Base-by-base conservation (phyloP, 2,888 invertebrate species). In the Microplitis manilae region DNA sequence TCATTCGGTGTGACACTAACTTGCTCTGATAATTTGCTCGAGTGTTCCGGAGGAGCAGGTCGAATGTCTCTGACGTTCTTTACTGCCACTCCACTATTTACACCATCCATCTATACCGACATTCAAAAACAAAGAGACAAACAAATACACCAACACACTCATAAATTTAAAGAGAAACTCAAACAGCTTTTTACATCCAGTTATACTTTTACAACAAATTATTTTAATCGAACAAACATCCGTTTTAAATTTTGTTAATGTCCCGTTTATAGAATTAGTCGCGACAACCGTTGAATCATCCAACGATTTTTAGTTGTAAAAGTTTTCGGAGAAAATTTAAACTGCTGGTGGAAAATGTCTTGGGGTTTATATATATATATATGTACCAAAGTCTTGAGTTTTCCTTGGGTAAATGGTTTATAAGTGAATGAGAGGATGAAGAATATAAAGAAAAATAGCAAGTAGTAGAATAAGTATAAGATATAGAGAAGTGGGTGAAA, bases 11-110 rank as follows among this genome's bases (percentile, higher is more conserved):
- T 83, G 83, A 83, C 83, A 82, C 83, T 81, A 85, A 86, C 85
- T 86, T 85, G 78, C 81, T 80, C 83, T 85, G 83, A 86, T 87
- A 86, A 86, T 86, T 79, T 78, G 69, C 83, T 83, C 81, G 82
- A 85, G 84, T 81, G 83, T 83, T 83, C 83, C 82, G 82, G 79
- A 79, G 83, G 79, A 79, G 81, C 80, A 79, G 78, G 81, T 71
- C 75, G 82, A 81, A 84, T 83, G 81, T 80, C 79, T 77, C 73
- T 81, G 81, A 82, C 79, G 81, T 79, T 74, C 70, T 70, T 60
- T 70, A 50, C 50, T 50, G 9, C 50, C 13, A 50, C 50, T 50
- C 50, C 5, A 50, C 50, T 50, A 50, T 50, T 50, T 13, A 50
- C 50, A 9, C 13, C 50, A 50, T 50, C 50, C 50, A 50, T 50